These are phyloP conservation scores for Drosophila neonasuta DNA, from an alignment of 2,888 invertebrate species.

Conservation along the genomic window DNA sequence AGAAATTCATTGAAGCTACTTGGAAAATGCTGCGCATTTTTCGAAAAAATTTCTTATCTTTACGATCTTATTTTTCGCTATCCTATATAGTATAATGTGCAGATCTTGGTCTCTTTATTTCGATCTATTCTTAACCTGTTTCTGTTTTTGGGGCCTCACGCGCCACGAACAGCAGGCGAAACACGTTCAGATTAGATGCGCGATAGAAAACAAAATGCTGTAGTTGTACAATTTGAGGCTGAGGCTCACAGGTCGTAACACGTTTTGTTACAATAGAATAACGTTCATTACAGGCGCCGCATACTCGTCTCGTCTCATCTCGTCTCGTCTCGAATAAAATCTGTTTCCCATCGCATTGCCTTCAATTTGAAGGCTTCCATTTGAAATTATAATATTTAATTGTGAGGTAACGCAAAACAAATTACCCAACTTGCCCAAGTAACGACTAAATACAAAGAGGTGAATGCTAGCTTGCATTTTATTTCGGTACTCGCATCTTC, in stretches of 20 bases:
- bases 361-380: slow-evolving; percentile 61
- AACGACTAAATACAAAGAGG: slow-evolving; percentile 24
- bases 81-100: neutral
- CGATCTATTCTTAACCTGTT: slow-evolving; percentile 40
- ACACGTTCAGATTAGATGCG: slow-evolving; percentile 29
- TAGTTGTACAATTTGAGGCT: slow-evolving; percentile 9
- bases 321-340: slow-evolving; percentile 19
- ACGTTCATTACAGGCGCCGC: slow-evolving; percentile 18
- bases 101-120: slow-evolving; percentile 1
- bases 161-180: slow-evolving; percentile 9
- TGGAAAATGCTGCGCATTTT: slow-evolving; percentile 15
- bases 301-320: neutral
- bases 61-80: slow-evolving; percentile 11
- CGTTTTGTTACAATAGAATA: slow-evolving; percentile 40
- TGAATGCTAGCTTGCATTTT: slow-evolving; percentile 33
- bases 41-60: slow-evolving; percentile 7
- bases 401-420: slow-evolving; percentile 44
- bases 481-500: slow-evolving; percentile 20
- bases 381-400: slow-evolving; percentile 67
- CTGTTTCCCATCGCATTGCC: slow-evolving; percentile 58
- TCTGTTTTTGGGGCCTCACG: slow-evolving; percentile 16
- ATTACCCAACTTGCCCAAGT: slow-evolving; percentile 47
- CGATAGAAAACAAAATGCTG: slow-evolving; percentile 3
- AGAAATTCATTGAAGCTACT: slow-evolving; percentile 8
- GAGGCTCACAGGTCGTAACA: slow-evolving; percentile 15